A percentile compares a stretch with the other conserved stretches of the same genome.
phyloP scores from a whole-genome alignment of 1,140 invertebrate species.

The Scylla paramamosain region DNA sequence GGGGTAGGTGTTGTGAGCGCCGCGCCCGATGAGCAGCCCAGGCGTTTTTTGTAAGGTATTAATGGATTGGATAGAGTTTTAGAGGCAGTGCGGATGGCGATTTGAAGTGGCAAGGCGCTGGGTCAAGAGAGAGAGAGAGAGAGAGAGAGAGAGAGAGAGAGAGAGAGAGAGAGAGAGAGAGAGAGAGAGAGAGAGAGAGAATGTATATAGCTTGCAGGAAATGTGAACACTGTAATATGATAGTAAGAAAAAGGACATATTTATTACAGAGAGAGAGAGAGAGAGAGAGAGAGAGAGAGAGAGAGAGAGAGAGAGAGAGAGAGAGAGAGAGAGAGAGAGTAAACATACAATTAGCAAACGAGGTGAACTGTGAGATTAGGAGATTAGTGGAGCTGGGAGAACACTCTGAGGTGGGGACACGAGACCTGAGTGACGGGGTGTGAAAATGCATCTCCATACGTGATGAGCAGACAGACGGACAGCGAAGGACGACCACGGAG shows the following conservation, averaged over 20 bases:
- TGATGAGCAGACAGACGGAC: background rate
- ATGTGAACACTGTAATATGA: background rate
- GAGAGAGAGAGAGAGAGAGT: conserved; percentile 33
- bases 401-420: background rate
- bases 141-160: conserved; percentile 40
- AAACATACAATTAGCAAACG: background rate
- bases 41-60: background rate
- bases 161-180: conserved; percentile 50
- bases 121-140: background rate
- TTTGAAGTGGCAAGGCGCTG: background rate
- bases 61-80: conserved; percentile 14
- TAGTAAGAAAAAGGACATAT: background rate
- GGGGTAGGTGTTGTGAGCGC: background rate
- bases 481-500: background rate
- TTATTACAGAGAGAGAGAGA: background rate
- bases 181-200: conserved; percentile 39
- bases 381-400: background rate
- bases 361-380: conserved; percentile 2
- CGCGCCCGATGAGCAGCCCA: background rate
- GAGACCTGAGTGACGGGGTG: background rate
- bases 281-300: conserved; percentile 37
- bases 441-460: background rate
- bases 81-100: background rate
- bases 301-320: conserved; percentile 48
- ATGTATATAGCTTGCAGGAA: background rate